Evolutionary conservation across 2,113 vertebrate species (phyloP).

Genomic region (Engystomops pustulosus): DNA sequence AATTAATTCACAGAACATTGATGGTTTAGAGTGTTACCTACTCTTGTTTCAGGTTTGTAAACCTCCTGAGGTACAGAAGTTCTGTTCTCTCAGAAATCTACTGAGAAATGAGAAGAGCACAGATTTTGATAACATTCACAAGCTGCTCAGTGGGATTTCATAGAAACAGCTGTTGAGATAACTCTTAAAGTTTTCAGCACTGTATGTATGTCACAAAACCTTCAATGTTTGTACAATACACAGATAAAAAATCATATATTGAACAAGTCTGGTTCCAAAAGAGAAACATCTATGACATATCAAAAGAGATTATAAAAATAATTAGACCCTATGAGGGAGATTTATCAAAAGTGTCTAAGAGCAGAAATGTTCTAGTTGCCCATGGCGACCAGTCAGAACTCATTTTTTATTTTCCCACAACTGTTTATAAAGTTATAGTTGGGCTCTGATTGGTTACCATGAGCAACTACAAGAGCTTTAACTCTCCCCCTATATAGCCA

Average conservation of each 20-base stretch:
- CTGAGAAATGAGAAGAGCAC: not conserved
- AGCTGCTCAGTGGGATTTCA: conserved; percentile 11
- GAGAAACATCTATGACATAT: not conserved
- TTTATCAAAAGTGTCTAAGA: too few relatives aligned
- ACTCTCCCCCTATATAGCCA: too few relatives aligned
- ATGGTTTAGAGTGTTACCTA: not conserved
- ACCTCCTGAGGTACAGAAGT: not conserved
- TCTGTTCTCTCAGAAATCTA: conserved; percentile 11
- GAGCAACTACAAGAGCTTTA: too few relatives aligned
- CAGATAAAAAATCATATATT: not conserved
- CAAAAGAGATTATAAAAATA: not conserved
- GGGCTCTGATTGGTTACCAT: too few relatives aligned
- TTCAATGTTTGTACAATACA: not conserved
- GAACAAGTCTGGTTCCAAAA: not conserved
- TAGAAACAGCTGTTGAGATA: conserved; percentile 3
- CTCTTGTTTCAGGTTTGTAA: not conserved
- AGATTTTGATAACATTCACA: conserved; percentile 14
- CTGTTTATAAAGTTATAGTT: too few relatives aligned
- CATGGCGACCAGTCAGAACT: too few relatives aligned
- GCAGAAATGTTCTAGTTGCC: too few relatives aligned
- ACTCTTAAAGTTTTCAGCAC: conserved; percentile 11
- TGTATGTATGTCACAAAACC: conserved; percentile 10
- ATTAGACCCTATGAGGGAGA: too few relatives aligned
- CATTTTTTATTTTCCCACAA: too few relatives aligned
- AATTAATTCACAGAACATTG: conserved; percentile 10